phyloP scores from a whole-genome alignment of 2,888 invertebrate species.

The Microdon myrmicae region DNA sequence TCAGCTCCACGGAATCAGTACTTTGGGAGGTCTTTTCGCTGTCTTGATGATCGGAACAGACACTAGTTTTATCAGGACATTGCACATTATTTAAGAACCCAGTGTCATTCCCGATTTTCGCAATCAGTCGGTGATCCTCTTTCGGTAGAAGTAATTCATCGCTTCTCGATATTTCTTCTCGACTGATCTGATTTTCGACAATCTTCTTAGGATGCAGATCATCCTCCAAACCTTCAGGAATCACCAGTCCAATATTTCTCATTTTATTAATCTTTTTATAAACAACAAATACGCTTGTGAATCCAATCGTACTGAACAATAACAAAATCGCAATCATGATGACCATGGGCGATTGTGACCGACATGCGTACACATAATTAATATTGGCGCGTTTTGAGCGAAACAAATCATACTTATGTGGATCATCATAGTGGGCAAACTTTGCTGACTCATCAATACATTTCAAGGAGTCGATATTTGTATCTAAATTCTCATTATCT shows the following conservation, averaged over 20 bases:
- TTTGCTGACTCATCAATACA: slow-evolving; percentile 10
- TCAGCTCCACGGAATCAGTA: slow-evolving; percentile 55
- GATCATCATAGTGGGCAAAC: slow-evolving; percentile 33
- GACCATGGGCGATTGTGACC: slow-evolving; percentile 51
- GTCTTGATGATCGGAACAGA: slow-evolving; percentile 38
- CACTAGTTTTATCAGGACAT: slow-evolving; percentile 39
- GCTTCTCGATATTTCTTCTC: slow-evolving; percentile 48
- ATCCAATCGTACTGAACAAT: slow-evolving; percentile 26
- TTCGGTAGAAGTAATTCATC: slow-evolving; percentile 53
- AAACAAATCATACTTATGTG: slow-evolving; percentile 44
- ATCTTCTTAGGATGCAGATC: slow-evolving; percentile 51
- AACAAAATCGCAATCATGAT: slow-evolving; percentile 51
- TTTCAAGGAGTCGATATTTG: slow-evolving; percentile 9
- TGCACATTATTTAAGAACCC: slow-evolving; percentile 30
- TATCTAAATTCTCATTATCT: not conserved
- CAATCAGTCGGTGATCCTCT: slow-evolving; percentile 52
- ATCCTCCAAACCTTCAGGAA: slow-evolving; percentile 58
- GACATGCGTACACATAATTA: slow-evolving; percentile 53
- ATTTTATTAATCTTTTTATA: slow-evolving; percentile 57
- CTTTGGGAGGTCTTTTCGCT: slow-evolving; percentile 48
- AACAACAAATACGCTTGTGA: slow-evolving; percentile 47
- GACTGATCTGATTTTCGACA: slow-evolving; percentile 49
- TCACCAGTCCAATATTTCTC: slow-evolving; percentile 58
- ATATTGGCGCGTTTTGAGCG: slow-evolving; percentile 57
- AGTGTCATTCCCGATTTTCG: slow-evolving; percentile 43